Evolutionary conservation across 2,113 vertebrate genomes (phyloP), one percentile per base, ranked within the genome.

Genomic region (Carlito syrichta): DNA sequence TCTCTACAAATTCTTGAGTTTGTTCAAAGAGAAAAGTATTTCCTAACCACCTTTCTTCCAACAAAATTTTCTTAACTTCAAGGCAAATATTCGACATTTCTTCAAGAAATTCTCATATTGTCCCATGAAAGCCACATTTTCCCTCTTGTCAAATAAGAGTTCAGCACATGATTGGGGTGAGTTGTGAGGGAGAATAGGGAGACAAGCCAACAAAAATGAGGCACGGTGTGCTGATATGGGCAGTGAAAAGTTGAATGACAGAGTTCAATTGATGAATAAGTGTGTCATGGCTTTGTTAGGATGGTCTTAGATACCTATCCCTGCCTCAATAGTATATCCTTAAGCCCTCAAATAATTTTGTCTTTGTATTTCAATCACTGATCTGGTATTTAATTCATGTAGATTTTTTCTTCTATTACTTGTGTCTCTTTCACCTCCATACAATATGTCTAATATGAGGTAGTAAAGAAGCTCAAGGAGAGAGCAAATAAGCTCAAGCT

Each of bases 141-240:
- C 45, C 22, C 12, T 20, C 20, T 8, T n/a, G 52, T 19, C 11
- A 23, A 38, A 4, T 27, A 9, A 79, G 35, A 56, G 23, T 8
- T 13, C 4, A 25, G n/a, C 12, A 7, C 4, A 10, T 32, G 60
- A 25, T 20, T 66, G 43, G n/a, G 5, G 8, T 22, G 48, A 17
- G 27, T 4, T 12, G 3, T 48, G 35, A 81, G 12, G n/a, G 25
- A 68, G 19, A 30, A 1, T 8, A 14, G 45, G 2, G 38, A 71
- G 35, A 23, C 45, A 48, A 62, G 19, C 40, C 20, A 9, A 32
- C 3, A 30, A 27, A 23, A 60, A 23, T 2, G 52, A 22, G 9
- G 5, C 5, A 5, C 1, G 6, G 6, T 4, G 7, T 12, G 35
- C 19, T 62, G 7, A 3, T 1, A 0, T 0, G 20, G 25, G 11